phyloP scores from a whole-genome alignment of 2,113 vertebrate species.

The Asarcornis scutulata region DNA sequence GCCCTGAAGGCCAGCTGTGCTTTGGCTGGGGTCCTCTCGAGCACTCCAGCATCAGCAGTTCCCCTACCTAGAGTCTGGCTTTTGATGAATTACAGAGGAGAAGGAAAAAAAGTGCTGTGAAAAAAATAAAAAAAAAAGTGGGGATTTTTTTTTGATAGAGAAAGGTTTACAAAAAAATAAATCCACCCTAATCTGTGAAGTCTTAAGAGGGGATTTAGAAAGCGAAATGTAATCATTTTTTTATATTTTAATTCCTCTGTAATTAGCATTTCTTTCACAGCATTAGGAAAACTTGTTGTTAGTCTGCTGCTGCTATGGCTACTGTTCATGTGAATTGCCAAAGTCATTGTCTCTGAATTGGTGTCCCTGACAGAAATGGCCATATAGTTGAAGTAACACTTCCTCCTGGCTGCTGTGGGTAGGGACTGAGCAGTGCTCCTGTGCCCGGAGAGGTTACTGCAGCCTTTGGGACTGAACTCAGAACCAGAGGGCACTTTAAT shows the following conservation, averaged over 20 bases:
- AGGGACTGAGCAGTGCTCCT: background rate
- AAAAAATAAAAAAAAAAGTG: too few relatives aligned
- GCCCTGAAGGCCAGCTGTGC: conserved; percentile 19
- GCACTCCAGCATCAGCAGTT: background rate
- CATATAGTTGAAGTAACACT: background rate
- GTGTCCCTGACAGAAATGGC: background rate
- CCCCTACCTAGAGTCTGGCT: background rate
- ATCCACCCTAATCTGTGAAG: conserved; percentile 64
- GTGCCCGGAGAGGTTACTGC: background rate
- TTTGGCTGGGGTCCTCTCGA: background rate
- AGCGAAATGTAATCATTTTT: conserved; percentile 61
- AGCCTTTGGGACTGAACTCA: rapidly evolving
- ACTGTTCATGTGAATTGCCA: background rate
- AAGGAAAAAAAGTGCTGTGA: background rate
- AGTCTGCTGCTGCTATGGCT: background rate
- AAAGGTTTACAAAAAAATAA: conserved; percentile 62
- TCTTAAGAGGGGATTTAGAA: conserved; percentile 65
- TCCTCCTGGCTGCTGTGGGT: background rate
- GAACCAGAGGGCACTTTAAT: background rate
- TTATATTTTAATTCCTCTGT: conserved; percentile 50
- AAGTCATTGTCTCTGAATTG: background rate
- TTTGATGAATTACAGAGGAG: conserved; percentile 9
- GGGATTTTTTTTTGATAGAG: conserved; percentile 30
- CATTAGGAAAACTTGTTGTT: conserved; percentile 48
- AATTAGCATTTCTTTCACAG: conserved; percentile 62